Evolutionary conservation across 2,888 invertebrate species (phyloP).

Genomic region (Leptodirus hochenwartii): DNA sequence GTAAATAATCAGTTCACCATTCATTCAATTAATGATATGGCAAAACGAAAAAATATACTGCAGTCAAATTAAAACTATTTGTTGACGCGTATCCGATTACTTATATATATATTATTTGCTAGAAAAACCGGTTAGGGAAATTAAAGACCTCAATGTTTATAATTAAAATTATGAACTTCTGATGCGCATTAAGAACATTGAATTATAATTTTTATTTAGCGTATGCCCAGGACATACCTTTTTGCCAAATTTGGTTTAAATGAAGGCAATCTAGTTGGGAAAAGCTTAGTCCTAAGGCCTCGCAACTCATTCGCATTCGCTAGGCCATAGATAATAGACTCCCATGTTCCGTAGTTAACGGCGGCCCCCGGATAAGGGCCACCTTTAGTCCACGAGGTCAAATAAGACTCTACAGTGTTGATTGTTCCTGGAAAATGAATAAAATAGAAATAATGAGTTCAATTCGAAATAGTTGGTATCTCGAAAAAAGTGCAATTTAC

Average conservation of each 20-base stretch:
- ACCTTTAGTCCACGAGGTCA: constrained; percentile 26
- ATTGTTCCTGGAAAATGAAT: constrained; percentile 35
- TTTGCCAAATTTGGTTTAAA: constrained; percentile 40
- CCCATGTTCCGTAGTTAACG: constrained; percentile 77
- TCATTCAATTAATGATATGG: too few species aligned
- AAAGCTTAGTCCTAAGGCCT: constrained; percentile 46
- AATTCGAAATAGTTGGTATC: background rate
- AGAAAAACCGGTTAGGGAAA: too few species aligned
- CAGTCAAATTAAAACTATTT: too few species aligned
- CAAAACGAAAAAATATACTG: too few species aligned
- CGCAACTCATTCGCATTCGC: constrained; percentile 43
- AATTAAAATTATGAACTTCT: too few species aligned
- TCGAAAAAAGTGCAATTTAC: constrained; percentile 12
- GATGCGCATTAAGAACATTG: constrained; percentile 4
- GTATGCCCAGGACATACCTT: constrained; percentile 25
- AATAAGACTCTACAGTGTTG: constrained; percentile 60
- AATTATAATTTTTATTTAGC: background rate
- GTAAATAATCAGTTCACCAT: too few species aligned
- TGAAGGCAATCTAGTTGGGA: constrained; percentile 40
- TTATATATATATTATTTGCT: background rate
- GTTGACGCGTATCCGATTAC: too few species aligned
- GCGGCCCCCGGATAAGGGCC: constrained; percentile 27
- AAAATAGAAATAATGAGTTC: too few species aligned
- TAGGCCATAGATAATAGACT: constrained; percentile 66
- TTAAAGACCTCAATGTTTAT: too few species aligned